Evolutionary conservation across 2,888 invertebrate species (phyloP).

Genomic region (Tetragonisca angustula): DNA sequence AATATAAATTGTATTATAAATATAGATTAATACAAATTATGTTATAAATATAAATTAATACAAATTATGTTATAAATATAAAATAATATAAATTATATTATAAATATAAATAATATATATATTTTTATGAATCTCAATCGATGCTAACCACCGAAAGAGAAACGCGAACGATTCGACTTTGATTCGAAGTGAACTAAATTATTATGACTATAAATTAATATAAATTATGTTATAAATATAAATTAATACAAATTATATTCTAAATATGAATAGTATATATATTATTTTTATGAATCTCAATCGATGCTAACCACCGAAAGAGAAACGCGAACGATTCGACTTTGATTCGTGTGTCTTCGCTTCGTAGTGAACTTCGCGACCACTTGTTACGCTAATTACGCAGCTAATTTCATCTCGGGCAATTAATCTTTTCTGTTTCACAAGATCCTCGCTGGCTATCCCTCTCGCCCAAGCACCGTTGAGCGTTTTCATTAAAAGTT

Average conservation of each 20-base stretch:
- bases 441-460: background rate
- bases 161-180: background rate
- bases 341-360: background rate
- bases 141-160: background rate
- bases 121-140: background rate
- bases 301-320: background rate
- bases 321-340: background rate
- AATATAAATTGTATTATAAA: too few species aligned
- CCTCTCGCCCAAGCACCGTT: background rate
- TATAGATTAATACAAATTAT: too few species aligned
- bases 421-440: constrained; percentile 1
- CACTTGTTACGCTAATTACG: constrained; percentile 21
- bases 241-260: too few species aligned
- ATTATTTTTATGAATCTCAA: background rate
- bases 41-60: too few species aligned
- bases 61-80: too few species aligned
- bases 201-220: too few species aligned
- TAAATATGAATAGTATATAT: too few species aligned
- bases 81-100: too few species aligned
- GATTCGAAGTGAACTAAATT: background rate
- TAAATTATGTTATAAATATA: too few species aligned
- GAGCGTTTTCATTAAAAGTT: background rate
- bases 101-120: too few species aligned
- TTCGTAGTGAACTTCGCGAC: background rate
- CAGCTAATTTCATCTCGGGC: background rate